phyloP scores from a whole-genome alignment of 2,888 invertebrate species.

The Galeruca laticollis region DNA sequence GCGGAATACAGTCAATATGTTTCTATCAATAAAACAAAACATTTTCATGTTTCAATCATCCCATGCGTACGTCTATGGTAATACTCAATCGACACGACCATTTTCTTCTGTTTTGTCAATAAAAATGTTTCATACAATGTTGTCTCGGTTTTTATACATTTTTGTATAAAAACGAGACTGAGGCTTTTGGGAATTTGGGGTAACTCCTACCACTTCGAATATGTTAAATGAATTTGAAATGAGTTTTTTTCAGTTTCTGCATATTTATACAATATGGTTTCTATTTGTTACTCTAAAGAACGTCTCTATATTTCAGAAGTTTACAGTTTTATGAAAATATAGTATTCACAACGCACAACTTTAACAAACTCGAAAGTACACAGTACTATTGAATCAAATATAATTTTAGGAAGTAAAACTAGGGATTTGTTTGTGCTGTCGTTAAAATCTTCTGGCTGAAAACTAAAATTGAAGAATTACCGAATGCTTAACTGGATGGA shows the following conservation, averaged over 20 bases:
- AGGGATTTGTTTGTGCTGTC: no score
- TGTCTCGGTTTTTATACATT: slow-evolving; percentile 6
- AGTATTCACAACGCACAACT: no score
- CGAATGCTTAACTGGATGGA: no score
- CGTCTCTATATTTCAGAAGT: not conserved
- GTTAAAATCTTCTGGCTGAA: no score
- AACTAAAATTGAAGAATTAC: no score
- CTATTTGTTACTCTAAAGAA: not conserved
- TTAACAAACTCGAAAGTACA: no score
- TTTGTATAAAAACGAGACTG: not conserved
- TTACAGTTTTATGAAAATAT: no score
- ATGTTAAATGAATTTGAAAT: slow-evolving; percentile 3
- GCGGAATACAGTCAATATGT: no score
- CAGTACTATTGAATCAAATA: no score
- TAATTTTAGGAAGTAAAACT: no score
- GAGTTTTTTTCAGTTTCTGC: slow-evolving; percentile 6
- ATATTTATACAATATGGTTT: slow-evolving; percentile 6
- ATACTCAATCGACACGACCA: not conserved
- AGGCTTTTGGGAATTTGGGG: slow-evolving; percentile 6
- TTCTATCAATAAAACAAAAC: no score
- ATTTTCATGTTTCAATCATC: not conserved
- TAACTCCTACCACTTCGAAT: not conserved
- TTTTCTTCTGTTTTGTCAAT: slow-evolving; percentile 5
- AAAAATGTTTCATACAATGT: slow-evolving; percentile 5
- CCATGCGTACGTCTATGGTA: not conserved